A percentile compares a stretch with the other conserved stretches of the same genome.
Evolutionary conservation across 2,888 invertebrate genomes (phyloP).

Genomic region (Pycnomerus fuliginosus): DNA sequence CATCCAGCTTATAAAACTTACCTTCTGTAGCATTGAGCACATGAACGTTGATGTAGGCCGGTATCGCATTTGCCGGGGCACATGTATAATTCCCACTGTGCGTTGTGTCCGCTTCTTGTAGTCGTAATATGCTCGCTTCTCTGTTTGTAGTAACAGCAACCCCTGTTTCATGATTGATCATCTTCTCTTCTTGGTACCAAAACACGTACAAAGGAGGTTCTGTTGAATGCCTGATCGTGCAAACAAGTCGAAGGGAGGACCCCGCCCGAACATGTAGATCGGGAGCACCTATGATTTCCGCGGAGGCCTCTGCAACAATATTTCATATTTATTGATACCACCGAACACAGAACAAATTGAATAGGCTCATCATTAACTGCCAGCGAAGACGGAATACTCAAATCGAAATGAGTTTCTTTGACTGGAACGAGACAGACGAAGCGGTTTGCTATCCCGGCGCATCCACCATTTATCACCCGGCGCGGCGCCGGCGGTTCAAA

Average conservation of each 20-base stretch:
- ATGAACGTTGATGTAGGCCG: constrained; percentile 66
- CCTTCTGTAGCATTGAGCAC: constrained; percentile 65
- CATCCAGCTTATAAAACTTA: no score
- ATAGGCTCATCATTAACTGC: no score
- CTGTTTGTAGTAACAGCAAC: constrained; percentile 55
- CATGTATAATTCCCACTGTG: constrained; percentile 73
- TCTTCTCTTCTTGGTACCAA: constrained; percentile 61
- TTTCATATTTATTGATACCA: constrained; percentile 1
- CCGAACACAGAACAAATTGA: no score
- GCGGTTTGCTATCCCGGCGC: constrained; percentile 1
- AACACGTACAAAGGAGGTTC: constrained; percentile 61
- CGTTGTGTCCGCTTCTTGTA: constrained; percentile 59
- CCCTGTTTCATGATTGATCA: constrained; percentile 63
- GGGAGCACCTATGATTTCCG: constrained; percentile 60
- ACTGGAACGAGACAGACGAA: no score
- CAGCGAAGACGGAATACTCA: no score
- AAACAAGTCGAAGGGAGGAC: constrained; percentile 58
- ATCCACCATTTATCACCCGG: constrained; percentile 1
- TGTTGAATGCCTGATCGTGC: constrained; percentile 57
- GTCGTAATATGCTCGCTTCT: constrained; percentile 64
- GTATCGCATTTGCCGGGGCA: constrained; percentile 64
- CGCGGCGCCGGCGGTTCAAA: no score
- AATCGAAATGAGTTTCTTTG: no score
- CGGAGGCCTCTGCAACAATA: constrained; percentile 55
- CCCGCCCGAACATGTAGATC: constrained; percentile 62